These are phyloP conservation scores for Zygothrica quintamaculata DNA, from an alignment of 2,888 invertebrate genomes.

Conservation along the genomic window DNA sequence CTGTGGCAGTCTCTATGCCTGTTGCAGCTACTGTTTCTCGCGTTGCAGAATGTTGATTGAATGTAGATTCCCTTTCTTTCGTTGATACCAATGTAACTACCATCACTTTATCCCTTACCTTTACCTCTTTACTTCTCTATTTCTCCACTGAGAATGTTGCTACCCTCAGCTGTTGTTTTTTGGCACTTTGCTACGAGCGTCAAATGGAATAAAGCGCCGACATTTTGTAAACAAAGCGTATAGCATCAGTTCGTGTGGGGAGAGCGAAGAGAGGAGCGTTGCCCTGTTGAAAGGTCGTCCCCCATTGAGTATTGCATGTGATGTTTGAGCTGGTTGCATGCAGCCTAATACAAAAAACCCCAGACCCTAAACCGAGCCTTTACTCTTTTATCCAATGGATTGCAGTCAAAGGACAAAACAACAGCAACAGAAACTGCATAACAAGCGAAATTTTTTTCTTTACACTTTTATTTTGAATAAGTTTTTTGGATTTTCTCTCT, in stretches of 20 bases:
- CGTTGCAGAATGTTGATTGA: conserved; percentile 61
- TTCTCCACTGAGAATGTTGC: conserved; percentile 2
- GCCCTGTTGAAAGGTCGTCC: conserved; percentile 37
- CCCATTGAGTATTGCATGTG: conserved; percentile 38
- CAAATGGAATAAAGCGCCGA: conserved; percentile 50
- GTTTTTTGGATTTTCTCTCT: conserved; percentile 17
- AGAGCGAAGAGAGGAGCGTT: conserved; percentile 1
- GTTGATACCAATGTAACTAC: no score
- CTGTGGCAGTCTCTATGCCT: neutral
- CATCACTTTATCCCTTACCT: no score
- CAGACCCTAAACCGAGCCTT: conserved; percentile 32
- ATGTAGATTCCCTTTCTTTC: conserved; percentile 40
- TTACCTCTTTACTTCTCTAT: conserved; percentile 9
- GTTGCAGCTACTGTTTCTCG: conserved; percentile 32
- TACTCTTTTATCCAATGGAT: conserved; percentile 42
- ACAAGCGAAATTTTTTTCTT: conserved; percentile 39
- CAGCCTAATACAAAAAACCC: conserved; percentile 41
- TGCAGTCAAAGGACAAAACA: conserved; percentile 28
- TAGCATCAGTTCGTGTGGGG: conserved; percentile 19
- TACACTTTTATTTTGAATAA: conserved; percentile 32
- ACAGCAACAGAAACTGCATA: conserved; percentile 40
- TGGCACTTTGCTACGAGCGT: conserved; percentile 48
- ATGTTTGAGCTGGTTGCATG: conserved; percentile 45
- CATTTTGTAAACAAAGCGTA: conserved; percentile 66
- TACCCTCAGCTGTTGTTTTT: conserved; percentile 42